A percentile compares a stretch with the other conserved stretches of the same genome.
Conservation (phyloP, 2,797 vertebrate species). For the Sylvia borin region DNA sequence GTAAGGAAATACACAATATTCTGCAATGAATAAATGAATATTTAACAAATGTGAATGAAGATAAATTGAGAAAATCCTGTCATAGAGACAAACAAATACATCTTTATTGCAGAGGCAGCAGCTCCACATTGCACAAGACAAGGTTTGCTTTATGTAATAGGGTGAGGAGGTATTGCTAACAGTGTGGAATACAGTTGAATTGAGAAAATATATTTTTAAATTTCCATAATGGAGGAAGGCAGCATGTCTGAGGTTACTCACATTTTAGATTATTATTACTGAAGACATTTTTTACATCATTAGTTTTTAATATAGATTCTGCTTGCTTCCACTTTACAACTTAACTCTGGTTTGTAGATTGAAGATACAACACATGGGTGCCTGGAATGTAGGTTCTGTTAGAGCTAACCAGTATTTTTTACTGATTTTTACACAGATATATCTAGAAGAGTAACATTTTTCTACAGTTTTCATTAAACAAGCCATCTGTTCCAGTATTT, state of each 20-base stretch:
- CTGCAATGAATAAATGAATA: slow-evolving; percentile 62
- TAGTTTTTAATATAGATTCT: slow-evolving; percentile 60
- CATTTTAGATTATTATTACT: slow-evolving; percentile 56
- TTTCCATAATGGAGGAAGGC: slow-evolving; percentile 58
- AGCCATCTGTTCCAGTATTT: background rate
- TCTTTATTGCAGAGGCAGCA: slow-evolving; percentile 32
- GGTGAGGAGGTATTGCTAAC: slow-evolving; percentile 33
- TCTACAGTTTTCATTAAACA: background rate
- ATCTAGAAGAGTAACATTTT: background rate
- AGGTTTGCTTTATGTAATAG: slow-evolving; percentile 20
- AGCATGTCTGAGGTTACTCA: slow-evolving; percentile 56
- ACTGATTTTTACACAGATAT: background rate
- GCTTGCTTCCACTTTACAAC: slow-evolving; percentile 15
- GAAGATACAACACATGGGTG: background rate
- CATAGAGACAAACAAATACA: slow-evolving; percentile 57
- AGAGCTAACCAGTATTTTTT: background rate
- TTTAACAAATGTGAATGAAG: slow-evolving; percentile 64
- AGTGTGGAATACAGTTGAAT: slow-evolving; percentile 1
- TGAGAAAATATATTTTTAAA: slow-evolving; percentile 41
- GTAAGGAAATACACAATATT: slow-evolving; percentile 30
- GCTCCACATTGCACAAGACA: slow-evolving; percentile 26
- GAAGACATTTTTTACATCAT: slow-evolving; percentile 63
- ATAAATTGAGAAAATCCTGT: slow-evolving; percentile 57
- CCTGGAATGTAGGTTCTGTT: background rate
- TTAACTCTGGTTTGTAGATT: background rate